phyloP scores from a whole-genome alignment of 2,113 vertebrate genomes.

The Dryoscopus gambensis region DNA sequence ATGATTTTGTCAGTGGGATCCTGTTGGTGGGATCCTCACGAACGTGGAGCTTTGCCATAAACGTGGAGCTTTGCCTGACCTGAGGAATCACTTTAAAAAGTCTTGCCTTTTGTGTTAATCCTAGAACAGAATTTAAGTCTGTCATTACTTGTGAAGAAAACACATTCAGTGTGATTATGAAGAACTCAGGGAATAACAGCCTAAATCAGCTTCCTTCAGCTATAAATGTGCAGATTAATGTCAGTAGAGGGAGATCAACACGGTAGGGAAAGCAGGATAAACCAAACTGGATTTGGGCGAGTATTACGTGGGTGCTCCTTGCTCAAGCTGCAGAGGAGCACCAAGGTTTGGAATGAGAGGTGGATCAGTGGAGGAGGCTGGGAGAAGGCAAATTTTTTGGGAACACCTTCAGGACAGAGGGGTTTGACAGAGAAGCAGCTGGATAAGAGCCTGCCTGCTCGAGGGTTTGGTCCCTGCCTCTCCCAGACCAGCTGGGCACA shows the following conservation, averaged over 20 bases:
- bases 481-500: neutral
- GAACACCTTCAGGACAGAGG: neutral
- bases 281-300: neutral
- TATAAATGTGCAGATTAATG: neutral
- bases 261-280: neutral
- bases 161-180: neutral
- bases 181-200: constrained; percentile 67
- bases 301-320: neutral
- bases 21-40: neutral
- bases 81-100: neutral
- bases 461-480: neutral
- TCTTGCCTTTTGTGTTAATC: neutral
- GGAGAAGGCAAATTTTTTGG: neutral
- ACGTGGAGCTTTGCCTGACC: neutral
- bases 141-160: neutral
- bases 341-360: neutral
- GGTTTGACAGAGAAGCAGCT: neutral
- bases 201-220: constrained; percentile 39
- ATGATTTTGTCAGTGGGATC: neutral
- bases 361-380: neutral
- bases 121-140: neutral
- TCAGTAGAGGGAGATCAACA: neutral
- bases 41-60: neutral
- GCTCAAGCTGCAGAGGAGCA: neutral
- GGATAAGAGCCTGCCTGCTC: neutral